Percentiles rank a stretch among this genome's conserved stretches.
These are phyloP conservation scores for Chrysocyon brachyurus DNA, from an alignment of 2,797 vertebrate genomes.

Conservation along the genomic window DNA sequence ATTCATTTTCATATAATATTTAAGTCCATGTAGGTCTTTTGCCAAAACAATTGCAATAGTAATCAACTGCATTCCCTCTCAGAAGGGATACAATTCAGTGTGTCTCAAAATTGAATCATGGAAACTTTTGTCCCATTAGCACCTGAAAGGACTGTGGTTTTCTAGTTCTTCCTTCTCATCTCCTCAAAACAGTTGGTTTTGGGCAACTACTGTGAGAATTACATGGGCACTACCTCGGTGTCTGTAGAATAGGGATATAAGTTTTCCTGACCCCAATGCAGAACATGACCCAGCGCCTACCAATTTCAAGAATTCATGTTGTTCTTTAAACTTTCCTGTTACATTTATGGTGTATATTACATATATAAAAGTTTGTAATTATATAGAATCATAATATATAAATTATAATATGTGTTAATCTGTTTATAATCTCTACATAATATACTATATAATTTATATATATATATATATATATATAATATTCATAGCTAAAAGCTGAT, in stretches of 20 bases:
- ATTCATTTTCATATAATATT: background rate
- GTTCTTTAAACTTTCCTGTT: background rate
- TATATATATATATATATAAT: background rate
- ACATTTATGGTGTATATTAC: background rate
- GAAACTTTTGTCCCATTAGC: background rate
- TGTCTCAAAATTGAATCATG: constrained; percentile 29
- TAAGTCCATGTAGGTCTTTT: background rate
- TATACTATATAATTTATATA: background rate
- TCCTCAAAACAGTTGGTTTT: background rate
- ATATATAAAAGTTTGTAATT: background rate
- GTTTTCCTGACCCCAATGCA: background rate
- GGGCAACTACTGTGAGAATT: background rate
- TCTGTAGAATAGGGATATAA: background rate
- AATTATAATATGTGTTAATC: background rate
- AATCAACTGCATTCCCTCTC: background rate
- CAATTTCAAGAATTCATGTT: constrained; percentile 5
- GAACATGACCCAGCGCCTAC: background rate
- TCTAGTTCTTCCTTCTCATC: constrained; percentile 29
- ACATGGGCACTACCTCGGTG: background rate
- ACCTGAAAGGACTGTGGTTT: background rate
- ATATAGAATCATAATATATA: background rate
- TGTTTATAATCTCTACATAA: background rate
- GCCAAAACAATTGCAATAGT: background rate
- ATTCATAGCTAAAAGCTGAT: constrained; percentile 5
- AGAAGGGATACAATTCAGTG: background rate